Evolutionary conservation across 2,888 invertebrate genomes (phyloP), one percentile per base, ranked within the genome.

Genomic region (Tachina fera): DNA sequence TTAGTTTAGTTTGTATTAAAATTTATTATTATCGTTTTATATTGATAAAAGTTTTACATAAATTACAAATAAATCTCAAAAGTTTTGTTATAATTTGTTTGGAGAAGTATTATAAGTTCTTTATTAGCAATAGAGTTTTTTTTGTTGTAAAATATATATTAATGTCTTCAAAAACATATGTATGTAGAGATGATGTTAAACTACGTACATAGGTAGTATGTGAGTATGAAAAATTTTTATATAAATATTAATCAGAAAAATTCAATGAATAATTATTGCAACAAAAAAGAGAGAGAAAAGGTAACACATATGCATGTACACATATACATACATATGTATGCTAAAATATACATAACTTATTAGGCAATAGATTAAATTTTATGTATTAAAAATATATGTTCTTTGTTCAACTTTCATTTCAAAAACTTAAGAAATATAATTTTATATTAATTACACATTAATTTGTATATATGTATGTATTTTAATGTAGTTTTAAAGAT

Each of bases 111-210:
- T 31, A 51, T 65, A 76, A 82, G 81, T 81, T 82, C 85, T 85
- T 77, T 78, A 85, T 85, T 74, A 85, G 85, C 85, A 78, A 84
- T 51, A 76, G 4, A 16, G n/a, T 49, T 71, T 14, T 70, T 31
- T 60, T 16, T 31, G n/a, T 6, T 31, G 31, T 31, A 31, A 11
- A n/a, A 22, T 67, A 47, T 22, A 78, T 51, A 56, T 63, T 45
- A 63, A 19, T 78, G 11, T 72, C 16, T 74, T 72, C 13, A 39
- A 83, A 72, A n/a, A n/a, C n/a, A n/a, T n/a, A n/a, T n/a, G n/a
- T 19, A 31, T 31, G 31, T 31, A 9, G 13, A 31, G 13, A 31
- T 60, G n/a, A 6, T 43, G n/a, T 68, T 31, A 61, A 63, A 13
- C 14, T 58, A 63, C 19, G 39, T 39, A 45, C 10, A 5, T 39